These are phyloP conservation scores for Serranus cabrilla DNA, from an alignment of 2,797 vertebrate species.

Conservation along the genomic window DNA sequence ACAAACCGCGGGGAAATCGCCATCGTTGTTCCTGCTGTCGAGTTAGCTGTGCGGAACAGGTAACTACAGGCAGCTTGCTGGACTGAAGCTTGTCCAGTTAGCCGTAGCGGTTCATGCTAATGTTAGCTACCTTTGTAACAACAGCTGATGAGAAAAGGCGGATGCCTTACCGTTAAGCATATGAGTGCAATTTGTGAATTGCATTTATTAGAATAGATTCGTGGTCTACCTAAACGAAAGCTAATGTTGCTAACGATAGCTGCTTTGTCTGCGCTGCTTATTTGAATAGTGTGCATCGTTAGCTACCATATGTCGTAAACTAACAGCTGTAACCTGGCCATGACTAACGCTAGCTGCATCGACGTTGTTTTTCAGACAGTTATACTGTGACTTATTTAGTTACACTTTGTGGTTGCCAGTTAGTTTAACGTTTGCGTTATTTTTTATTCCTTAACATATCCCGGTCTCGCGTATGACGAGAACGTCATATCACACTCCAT, in stretches of 20 bases:
- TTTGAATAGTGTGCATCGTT: not conserved
- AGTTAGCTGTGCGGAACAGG: conserved; percentile 45
- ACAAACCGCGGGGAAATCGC: not conserved
- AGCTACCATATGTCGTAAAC: not conserved
- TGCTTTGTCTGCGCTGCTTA: conserved; percentile 4
- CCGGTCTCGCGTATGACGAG: fast-evolving
- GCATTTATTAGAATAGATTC: fast-evolving
- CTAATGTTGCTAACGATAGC: not conserved
- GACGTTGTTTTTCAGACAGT: not conserved
- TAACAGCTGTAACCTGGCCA: not conserved
- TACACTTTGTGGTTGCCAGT: not conserved
- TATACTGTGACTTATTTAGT: not conserved
- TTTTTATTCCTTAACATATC: not conserved
- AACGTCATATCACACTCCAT: not conserved
- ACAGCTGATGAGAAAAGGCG: not conserved
- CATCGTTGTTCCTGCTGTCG: conserved; percentile 11
- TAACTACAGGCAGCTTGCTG: conserved; percentile 12
- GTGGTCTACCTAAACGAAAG: fast-evolving
- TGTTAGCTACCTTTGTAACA: not conserved
- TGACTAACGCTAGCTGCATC: not conserved
- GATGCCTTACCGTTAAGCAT: fast-evolving
- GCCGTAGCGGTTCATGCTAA: conserved; percentile 23
- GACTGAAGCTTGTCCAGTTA: not conserved
- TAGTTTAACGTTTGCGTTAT: too few species aligned
- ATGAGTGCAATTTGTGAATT: fast-evolving